phyloP scores from a whole-genome alignment of 1,140 invertebrate genomes.

The Drosophila murphyi region DNA sequence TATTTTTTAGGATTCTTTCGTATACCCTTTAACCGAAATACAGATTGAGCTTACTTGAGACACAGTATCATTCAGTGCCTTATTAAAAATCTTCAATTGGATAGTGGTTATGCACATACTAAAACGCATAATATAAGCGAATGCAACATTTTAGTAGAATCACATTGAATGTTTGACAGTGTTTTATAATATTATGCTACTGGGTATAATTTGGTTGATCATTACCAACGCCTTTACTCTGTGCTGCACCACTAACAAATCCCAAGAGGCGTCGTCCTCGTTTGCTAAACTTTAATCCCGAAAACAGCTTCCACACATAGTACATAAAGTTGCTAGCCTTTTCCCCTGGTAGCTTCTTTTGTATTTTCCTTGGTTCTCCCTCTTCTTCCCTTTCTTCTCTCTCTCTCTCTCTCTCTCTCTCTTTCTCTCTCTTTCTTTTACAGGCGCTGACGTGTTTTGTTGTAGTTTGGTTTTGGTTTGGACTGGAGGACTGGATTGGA shows the following conservation, averaged over 20 bases:
- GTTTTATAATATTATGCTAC: background rate
- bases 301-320: constrained; percentile 30
- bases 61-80: too few relatives aligned
- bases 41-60: too few relatives aligned
- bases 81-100: too few relatives aligned
- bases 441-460: constrained; percentile 63
- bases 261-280: constrained; percentile 38
- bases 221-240: background rate
- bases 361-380: background rate
- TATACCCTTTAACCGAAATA: background rate
- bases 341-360: constrained; percentile 43
- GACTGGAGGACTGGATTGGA: constrained; percentile 49
- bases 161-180: too few relatives aligned
- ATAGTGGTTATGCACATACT: background rate
- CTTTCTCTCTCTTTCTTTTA: constrained; percentile 35
- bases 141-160: too few relatives aligned
- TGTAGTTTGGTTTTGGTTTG: constrained; percentile 78
- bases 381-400: constrained; percentile 20
- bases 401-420: constrained; percentile 14
- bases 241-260: constrained; percentile 7
- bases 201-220: constrained; percentile 15
- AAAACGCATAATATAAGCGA: too few relatives aligned
- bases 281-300: constrained; percentile 34
- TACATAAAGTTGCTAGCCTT: constrained; percentile 45
- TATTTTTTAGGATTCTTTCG: constrained; percentile 34